A percentile compares a stretch with the other conserved stretches of the same genome.
Conservation (phyloP, 2,888 invertebrate genomes). For the Cenopis cana region DNA sequence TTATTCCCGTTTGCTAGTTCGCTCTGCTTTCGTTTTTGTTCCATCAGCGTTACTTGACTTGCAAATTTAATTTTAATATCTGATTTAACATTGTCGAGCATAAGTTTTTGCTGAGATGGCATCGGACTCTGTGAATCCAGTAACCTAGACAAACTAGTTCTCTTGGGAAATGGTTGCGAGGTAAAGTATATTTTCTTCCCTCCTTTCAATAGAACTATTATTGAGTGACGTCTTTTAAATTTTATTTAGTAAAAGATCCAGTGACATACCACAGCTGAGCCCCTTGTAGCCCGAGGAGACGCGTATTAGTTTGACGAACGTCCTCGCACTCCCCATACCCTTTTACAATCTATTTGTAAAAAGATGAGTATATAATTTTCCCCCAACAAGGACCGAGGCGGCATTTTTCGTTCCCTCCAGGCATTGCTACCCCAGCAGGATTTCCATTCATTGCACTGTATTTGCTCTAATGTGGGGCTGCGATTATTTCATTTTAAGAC, state of each 20-base stretch:
- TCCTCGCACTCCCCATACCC: constrained; percentile 60
- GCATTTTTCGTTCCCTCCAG: constrained; percentile 71
- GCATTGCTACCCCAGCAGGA: constrained; percentile 57
- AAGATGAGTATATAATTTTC: constrained; percentile 78
- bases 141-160: not conserved
- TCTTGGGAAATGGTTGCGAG: not conserved
- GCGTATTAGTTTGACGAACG: constrained; percentile 69
- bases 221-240: constrained; percentile 37
- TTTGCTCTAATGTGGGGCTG: constrained; percentile 44
- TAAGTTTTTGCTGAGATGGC: constrained; percentile 11
- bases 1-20: constrained; percentile 30
- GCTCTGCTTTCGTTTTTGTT: constrained; percentile 18
- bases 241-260: constrained; percentile 39
- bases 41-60: constrained; percentile 28
- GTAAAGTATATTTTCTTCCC: not conserved
- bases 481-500: constrained; percentile 9
- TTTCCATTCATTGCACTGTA: constrained; percentile 53
- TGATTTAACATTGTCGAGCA: constrained; percentile 7
- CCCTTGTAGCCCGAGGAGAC: constrained; percentile 62
- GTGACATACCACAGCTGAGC: constrained; percentile 32
- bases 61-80: constrained; percentile 33
- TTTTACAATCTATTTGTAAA: constrained; percentile 79
- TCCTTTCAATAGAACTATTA: constrained; percentile 18
- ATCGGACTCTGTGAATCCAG: constrained; percentile 1
- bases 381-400: constrained; percentile 65